phyloP scores from a whole-genome alignment of 2,888 invertebrate species.

The Quadriops clusia region DNA sequence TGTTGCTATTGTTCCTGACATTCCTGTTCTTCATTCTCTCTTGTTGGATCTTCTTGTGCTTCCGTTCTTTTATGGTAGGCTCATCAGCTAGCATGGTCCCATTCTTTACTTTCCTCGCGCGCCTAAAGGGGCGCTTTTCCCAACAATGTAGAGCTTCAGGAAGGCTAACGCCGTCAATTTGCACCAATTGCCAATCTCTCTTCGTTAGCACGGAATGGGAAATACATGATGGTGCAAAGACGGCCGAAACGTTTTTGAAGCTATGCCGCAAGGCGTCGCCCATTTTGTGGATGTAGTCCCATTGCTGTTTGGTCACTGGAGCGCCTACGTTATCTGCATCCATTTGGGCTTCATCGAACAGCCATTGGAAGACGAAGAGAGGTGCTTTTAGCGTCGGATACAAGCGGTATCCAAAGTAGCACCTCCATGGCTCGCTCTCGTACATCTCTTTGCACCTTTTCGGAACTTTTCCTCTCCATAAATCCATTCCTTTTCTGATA shows the following conservation, averaged over 20 bases:
- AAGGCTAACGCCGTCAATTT: conserved; percentile 65
- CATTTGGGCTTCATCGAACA: conserved; percentile 92
- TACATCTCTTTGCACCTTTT: conserved; percentile 60
- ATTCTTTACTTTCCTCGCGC: conserved; percentile 20
- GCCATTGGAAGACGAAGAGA: conserved; percentile 87
- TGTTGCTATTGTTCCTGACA: conserved; percentile 24
- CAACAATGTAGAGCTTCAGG: conserved; percentile 81
- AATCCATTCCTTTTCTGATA: conserved; percentile 60
- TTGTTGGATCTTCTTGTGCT: conserved; percentile 21
- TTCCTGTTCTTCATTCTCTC: conserved; percentile 23
- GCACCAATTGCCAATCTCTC: conserved; percentile 76
- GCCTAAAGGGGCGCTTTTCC: conserved; percentile 50
- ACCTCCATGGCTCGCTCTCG: conserved; percentile 70
- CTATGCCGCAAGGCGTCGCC: conserved; percentile 74
- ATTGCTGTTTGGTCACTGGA: conserved; percentile 79
- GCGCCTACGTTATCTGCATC: conserved; percentile 84
- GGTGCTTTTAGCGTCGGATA: conserved; percentile 82
- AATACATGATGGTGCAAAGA: conserved; percentile 88
- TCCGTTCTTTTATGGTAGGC: conserved; percentile 19
- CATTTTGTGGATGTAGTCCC: conserved; percentile 87
- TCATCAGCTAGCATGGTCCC: conserved; percentile 22
- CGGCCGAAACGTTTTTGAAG: conserved; percentile 72
- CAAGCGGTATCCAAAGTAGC: conserved; percentile 82
- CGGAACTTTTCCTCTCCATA: conserved; percentile 74
- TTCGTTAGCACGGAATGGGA: conserved; percentile 83